These are phyloP conservation scores for Leptinotarsa defecta DNA, from an alignment of 1,140 invertebrate species.

Conservation along the genomic window DNA sequence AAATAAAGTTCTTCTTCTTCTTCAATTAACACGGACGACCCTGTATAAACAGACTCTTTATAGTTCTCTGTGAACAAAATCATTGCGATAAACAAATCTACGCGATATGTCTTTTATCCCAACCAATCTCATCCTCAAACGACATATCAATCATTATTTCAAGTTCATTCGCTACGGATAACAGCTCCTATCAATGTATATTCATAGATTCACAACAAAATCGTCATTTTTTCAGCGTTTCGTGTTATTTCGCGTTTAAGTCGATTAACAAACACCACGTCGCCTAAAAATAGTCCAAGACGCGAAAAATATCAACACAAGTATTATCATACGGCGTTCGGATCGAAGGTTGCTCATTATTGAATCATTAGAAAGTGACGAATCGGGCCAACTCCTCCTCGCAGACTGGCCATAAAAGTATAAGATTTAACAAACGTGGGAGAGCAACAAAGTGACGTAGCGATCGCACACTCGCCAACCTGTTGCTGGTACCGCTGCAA, in stretches of 20 bases:
- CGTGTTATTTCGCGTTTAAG: not conserved
- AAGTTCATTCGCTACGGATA: too few relatives aligned
- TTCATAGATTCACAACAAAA: too few relatives aligned
- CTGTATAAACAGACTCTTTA: too few relatives aligned
- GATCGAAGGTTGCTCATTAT: not conserved
- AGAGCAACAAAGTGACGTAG: slow-evolving; percentile 43
- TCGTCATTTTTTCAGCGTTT: not conserved
- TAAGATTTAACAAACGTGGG: slow-evolving; percentile 44
- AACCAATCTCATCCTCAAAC: too few relatives aligned
- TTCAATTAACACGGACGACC: too few relatives aligned
- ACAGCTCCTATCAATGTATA: too few relatives aligned
- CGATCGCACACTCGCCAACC: slow-evolving; percentile 31
- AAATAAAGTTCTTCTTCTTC: too few relatives aligned
- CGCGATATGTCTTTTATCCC: too few relatives aligned
- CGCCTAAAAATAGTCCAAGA: not conserved
- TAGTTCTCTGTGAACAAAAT: too few relatives aligned
- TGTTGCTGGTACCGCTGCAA: slow-evolving; percentile 32
- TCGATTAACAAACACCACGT: not conserved
- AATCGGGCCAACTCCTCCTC: slow-evolving; percentile 25
- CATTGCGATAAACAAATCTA: too few relatives aligned
- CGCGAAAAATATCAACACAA: not conserved
- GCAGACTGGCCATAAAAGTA: slow-evolving; percentile 51
- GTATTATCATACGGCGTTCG: slow-evolving; percentile 19
- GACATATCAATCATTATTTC: too few relatives aligned
- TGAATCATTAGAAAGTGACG: slow-evolving; percentile 30